Conservation (phyloP, 1,140 invertebrate species). For the Drosophila gunungcola region DNA sequence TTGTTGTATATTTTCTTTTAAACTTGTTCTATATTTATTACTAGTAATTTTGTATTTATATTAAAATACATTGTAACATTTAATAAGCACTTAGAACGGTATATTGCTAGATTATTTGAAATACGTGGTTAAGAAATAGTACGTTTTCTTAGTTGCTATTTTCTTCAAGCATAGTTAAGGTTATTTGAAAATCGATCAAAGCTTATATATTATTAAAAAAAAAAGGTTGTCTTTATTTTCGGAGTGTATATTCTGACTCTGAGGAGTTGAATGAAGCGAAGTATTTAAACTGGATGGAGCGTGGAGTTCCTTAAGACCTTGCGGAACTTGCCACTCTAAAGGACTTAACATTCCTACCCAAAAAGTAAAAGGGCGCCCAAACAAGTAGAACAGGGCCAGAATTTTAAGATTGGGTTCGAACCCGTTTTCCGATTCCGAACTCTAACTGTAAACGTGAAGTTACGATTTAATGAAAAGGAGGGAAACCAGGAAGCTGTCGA, state of each 20-base stretch:
- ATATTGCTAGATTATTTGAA: no score
- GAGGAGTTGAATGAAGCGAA: neutral
- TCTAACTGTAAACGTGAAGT: constrained; percentile 30
- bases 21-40: no score
- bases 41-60: no score
- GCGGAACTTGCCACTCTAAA: constrained; percentile 30
- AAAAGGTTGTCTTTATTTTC: neutral
- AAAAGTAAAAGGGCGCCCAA: constrained; percentile 28
- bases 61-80: no score
- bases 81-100: no score
- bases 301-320: constrained; percentile 13
- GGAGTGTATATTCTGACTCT: neutral
- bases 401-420: constrained; percentile 1
- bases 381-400: constrained; percentile 25
- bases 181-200: no score
- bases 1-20: no score
- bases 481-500: constrained; percentile 14
- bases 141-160: no score
- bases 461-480: neutral
- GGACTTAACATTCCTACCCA: constrained; percentile 8
- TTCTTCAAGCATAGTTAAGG: no score
- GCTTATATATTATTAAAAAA: no score
- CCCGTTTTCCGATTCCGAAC: constrained; percentile 10
- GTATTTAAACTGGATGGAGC: neutral
- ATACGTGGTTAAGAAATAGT: no score